Conservation (phyloP, 2,797 vertebrate species). For the Nannoperca obscura region DNA sequence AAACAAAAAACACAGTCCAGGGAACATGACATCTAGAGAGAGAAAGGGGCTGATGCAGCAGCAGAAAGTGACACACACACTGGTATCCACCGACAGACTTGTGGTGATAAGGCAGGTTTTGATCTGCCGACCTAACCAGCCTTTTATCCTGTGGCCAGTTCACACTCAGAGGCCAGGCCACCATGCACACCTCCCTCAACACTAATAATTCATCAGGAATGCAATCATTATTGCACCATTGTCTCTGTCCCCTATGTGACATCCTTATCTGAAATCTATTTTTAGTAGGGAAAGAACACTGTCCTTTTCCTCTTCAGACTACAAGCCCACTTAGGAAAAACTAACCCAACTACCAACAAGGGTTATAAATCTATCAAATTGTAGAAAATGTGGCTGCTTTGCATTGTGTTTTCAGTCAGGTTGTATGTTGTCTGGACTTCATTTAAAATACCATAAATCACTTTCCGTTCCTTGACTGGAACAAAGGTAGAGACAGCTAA, state of each 20-base stretch:
- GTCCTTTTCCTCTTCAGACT: slow-evolving; percentile 25
- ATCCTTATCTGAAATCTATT: slow-evolving; percentile 74
- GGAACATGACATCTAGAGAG: background rate
- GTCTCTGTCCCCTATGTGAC: slow-evolving; percentile 58
- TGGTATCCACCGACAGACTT: background rate
- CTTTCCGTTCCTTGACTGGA: slow-evolving; percentile 11
- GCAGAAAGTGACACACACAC: background rate
- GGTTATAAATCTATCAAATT: slow-evolving; percentile 22
- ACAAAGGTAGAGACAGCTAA: background rate
- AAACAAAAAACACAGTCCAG: no score
- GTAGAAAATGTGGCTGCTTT: slow-evolving; percentile 17
- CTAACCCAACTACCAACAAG: background rate
- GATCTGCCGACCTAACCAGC: slow-evolving; percentile 23
- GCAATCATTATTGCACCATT: slow-evolving; percentile 66
- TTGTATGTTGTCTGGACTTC: background rate
- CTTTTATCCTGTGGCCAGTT: slow-evolving; percentile 14
- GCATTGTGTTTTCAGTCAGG: slow-evolving; percentile 1
- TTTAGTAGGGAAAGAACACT: slow-evolving; percentile 30
- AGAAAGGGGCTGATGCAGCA: slow-evolving; percentile 14
- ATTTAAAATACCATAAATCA: background rate
- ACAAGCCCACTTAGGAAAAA: slow-evolving; percentile 42
- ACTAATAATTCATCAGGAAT: slow-evolving; percentile 63
- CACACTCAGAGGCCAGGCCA: slow-evolving; percentile 18
- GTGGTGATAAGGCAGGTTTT: slow-evolving; percentile 38
- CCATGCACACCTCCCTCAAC: slow-evolving; percentile 11